phyloP scores from a whole-genome alignment of 92 coral and sea anemone species.

The Epizoanthus fatuus region DNA sequence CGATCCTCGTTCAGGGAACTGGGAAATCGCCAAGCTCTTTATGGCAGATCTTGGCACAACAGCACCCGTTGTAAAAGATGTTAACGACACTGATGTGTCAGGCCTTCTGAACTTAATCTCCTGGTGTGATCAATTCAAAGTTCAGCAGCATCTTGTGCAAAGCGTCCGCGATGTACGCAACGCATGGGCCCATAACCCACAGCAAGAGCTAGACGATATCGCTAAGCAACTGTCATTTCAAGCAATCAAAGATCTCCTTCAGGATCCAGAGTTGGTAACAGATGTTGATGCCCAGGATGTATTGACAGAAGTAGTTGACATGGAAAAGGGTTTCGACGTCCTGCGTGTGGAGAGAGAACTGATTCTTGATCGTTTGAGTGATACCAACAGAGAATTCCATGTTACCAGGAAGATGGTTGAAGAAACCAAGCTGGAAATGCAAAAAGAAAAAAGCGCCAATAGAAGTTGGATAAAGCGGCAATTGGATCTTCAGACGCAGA shows the following conservation, averaged over 20 bases:
- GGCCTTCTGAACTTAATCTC: conserved; percentile 71
- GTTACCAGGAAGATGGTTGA: too few relatives aligned
- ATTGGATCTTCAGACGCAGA: too few relatives aligned
- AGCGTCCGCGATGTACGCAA: conserved; percentile 64
- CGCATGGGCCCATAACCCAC: conserved; percentile 73
- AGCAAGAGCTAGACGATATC: conserved; percentile 49
- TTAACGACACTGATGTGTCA: conserved; percentile 65
- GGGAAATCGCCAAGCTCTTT: conserved; percentile 86
- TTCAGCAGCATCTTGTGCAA: conserved; percentile 54
- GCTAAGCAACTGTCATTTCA: conserved; percentile 71
- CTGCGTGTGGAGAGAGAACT: conserved; percentile 22
- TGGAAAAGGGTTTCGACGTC: conserved; percentile 20
- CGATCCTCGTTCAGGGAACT: conserved; percentile 68
- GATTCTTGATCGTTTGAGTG: not conserved
- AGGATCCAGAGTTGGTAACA: conserved; percentile 64
- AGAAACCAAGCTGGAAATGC: too few relatives aligned
- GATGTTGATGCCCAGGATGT: conserved; percentile 56
- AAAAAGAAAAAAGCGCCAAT: too few relatives aligned
- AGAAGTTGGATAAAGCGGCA: too few relatives aligned
- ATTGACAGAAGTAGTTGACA: conserved; percentile 25
- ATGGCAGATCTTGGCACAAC: conserved; percentile 70
- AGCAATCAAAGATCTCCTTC: conserved; percentile 56
- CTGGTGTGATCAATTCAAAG: conserved; percentile 63
- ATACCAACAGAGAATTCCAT: too few relatives aligned
- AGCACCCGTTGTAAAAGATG: conserved; percentile 17